Base-by-base conservation (phyloP, 1,140 invertebrate species). In the Araneus ventricosus region DNA sequence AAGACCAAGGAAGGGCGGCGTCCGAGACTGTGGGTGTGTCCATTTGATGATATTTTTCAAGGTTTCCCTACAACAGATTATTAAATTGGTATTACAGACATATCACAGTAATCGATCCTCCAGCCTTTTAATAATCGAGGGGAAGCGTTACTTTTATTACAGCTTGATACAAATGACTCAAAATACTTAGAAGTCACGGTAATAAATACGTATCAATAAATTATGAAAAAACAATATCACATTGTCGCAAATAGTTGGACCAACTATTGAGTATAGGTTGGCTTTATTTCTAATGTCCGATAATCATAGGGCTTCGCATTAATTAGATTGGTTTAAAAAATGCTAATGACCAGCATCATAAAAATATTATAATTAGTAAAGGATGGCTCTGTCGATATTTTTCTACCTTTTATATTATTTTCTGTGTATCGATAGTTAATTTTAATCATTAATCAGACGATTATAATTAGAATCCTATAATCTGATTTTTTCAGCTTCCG, bases 21-120 rank as follows among this genome's bases (percentile, higher is more conserved):
- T 75, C 86, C 57, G 34, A 88, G 30, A 39, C 34, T 41, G 86
- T 75, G 67, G 63, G 88, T 52, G 63, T 89, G 67, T 75, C 67
- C 27, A 41, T 79, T 52, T 79, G 67, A 45, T 75, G 86, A 88
- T 89, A 79, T 89, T 89, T 89, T 63, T 59, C 67, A 75, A 89
- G 67, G 88, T 67, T 88, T 70, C 24, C 27, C 39, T 30, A 24
- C 20, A 63, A 79, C 67, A 34, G 88, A 75, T 89, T 86, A 86
- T 86, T 75, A 89, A 63, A 89, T 89, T 30, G 39, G 34, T 52
- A 89, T 89, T 89, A 89, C 59, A 61, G 34, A 14, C 27, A n/a
- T 39, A 41, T 59, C 67, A 34, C 22, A 39, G 41, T 75, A 89
- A 86, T 61, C 30, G 84, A 61, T 61, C 84, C 41, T 86, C 8